phyloP scores from a whole-genome alignment of 2,113 vertebrate species.

The rabbit (Oryctolagus cuniculus) region DNA sequence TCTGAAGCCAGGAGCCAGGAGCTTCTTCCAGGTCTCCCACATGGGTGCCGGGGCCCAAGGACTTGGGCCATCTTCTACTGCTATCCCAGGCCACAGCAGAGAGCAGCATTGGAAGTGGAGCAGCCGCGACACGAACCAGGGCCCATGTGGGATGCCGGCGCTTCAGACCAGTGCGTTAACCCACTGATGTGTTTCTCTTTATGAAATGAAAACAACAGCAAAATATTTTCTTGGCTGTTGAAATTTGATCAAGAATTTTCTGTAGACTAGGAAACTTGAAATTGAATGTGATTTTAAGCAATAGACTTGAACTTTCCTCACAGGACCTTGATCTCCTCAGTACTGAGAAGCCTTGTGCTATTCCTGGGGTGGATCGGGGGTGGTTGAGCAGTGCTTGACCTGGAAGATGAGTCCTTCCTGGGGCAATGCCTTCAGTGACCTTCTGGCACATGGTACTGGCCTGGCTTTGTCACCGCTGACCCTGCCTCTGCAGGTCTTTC shows the following conservation, averaged over 20 bases:
- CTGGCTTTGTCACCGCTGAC: not conserved
- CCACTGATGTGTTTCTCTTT: not conserved
- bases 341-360: slow-evolving; percentile 52
- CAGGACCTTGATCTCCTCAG: slow-evolving; percentile 23
- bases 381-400: not conserved
- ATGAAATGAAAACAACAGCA: slow-evolving; percentile 38
- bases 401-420: not conserved
- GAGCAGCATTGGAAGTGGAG: no score
- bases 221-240: slow-evolving; percentile 22
- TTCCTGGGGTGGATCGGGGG: not conserved
- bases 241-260: slow-evolving; percentile 53
- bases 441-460: not conserved
- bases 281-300: slow-evolving; percentile 49
- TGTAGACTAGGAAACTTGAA: slow-evolving; percentile 34
- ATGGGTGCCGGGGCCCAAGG: no score
- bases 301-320: slow-evolving; percentile 25
- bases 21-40: no score
- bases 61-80: no score
- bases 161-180: no score
- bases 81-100: no score
- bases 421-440: not conserved
- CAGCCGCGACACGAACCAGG: no score
- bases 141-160: no score
- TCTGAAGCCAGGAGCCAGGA: no score
- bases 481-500: not conserved